phyloP scores from a whole-genome alignment of 1,140 invertebrate species.

The Hestina assimilis region DNA sequence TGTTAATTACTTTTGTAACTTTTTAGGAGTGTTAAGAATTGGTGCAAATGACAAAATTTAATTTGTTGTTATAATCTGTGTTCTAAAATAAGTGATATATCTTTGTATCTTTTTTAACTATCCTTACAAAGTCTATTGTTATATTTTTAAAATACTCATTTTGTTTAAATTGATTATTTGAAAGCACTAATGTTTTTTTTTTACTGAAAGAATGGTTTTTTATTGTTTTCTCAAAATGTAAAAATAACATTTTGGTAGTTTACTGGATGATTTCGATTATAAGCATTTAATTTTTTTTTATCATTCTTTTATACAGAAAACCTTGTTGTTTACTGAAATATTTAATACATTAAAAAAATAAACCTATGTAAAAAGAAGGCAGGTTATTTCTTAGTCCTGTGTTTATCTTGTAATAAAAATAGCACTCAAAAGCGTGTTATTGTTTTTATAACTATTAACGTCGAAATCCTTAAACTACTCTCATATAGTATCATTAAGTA shows the following conservation, averaged over 20 bases:
- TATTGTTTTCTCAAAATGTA: slow-evolving; percentile 1
- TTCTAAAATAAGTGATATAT: not conserved
- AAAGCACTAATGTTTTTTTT: not conserved
- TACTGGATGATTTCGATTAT: slow-evolving; percentile 2
- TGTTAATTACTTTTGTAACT: not conserved
- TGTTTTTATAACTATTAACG: too few species aligned
- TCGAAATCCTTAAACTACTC: too few species aligned
- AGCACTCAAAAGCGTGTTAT: too few species aligned
- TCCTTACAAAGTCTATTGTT: not conserved
- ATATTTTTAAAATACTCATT: not conserved
- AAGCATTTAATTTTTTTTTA: too few species aligned
- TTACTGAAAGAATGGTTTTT: not conserved
- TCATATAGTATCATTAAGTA: too few species aligned
- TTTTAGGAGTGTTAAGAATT: not conserved
- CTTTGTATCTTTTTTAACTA: not conserved
- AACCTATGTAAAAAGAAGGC: too few species aligned
- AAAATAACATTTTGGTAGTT: slow-evolving; percentile 2
- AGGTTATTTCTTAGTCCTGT: too few species aligned
- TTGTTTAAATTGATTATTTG: not conserved
- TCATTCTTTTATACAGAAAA: not conserved
- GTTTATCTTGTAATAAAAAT: too few species aligned
- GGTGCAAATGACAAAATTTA: not conserved
- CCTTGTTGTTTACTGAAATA: slow-evolving; percentile 1
- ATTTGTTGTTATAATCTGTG: not conserved
- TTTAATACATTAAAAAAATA: slow-evolving; percentile 2